A percentile compares a stretch with the other conserved stretches of the same genome.
These are phyloP conservation scores for Penaeus chinensis DNA, from an alignment of 1,140 invertebrate genomes.

Conservation along the genomic window DNA sequence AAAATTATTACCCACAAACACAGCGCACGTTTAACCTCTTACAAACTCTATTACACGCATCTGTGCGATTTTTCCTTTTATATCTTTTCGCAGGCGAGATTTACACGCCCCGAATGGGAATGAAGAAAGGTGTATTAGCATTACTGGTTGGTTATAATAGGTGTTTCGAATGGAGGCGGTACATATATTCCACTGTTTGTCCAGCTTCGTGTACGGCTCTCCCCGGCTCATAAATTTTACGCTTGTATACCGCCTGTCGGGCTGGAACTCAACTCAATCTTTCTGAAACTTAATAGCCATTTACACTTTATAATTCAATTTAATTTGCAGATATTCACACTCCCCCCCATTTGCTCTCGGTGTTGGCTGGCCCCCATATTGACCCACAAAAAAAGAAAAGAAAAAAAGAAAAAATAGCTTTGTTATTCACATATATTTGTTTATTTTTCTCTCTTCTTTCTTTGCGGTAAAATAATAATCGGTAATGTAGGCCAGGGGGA, in stretches of 20 bases:
- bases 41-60: background rate
- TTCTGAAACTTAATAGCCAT: slow-evolving; percentile 61
- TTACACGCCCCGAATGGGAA: background rate
- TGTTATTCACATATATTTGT: no score
- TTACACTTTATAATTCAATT: slow-evolving; percentile 63
- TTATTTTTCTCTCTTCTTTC: no score
- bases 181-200: slow-evolving; percentile 1
- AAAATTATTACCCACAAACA: slow-evolving; percentile 16
- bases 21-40: background rate
- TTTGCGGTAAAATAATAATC: no score
- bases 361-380: no score
- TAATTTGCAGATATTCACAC: slow-evolving; percentile 58
- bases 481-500: no score
- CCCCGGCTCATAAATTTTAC: slow-evolving; percentile 59
- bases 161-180: background rate
- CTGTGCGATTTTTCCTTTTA: background rate
- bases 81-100: background rate
- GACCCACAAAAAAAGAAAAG: no score
- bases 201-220: slow-evolving; percentile 32
- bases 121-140: background rate
- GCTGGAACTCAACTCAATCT: slow-evolving; percentile 59
- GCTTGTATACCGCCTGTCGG: slow-evolving; percentile 59
- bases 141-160: background rate
- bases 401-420: no score
- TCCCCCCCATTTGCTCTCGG: background rate